Evolutionary conservation across 2,113 vertebrate genomes (phyloP), one percentile per base, ranked within the genome.

Genomic region (Grantiella picta): DNA sequence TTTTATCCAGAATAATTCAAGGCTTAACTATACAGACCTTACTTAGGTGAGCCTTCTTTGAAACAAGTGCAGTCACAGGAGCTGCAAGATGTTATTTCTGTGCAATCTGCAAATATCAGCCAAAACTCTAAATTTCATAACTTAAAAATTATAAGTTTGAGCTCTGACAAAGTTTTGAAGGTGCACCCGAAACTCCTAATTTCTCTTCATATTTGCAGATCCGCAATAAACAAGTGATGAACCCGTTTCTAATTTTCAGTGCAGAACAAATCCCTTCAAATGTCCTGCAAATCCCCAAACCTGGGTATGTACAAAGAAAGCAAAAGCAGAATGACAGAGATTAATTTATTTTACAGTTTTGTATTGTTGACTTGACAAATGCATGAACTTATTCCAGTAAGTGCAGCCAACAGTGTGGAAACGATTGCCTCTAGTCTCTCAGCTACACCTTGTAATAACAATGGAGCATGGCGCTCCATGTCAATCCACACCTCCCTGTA

Each of bases 1-100:
- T 96, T 92, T 70, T 56, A 78, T 60, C 12, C 28, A 75, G 56
- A 84, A 45, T 82, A 91, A 92, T 75, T 91, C 81, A 84, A 89
- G 56, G 61, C 19, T 92, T 87, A 89, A 64, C 64, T 91, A 65
- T 56, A 91, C 79, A 86, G 63, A 68, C 61, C 82, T 69, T 80
- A 87, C 63, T 86, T 5, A 18, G 33, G 56, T 36, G 96, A 81
- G 53, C n/a, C 33, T 86, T 69, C 45, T 44, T 86, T 71, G 65
- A 61, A 57, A 84, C 20, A 45, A 92, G 17, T 47, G 45, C 29
- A 50, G 50, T 27, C 50, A 83, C 59, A 71, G n/a, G 72, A 91
- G 72, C 42, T 81, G 54, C 49, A 70, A 66, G 71, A 94, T 81
- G 64, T 78, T 82, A 90, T 31, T 92, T 88, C 90, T 84, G 54